Evolutionary conservation across 2,797 vertebrate genomes (phyloP).

Genomic region (Characodon lateralis): DNA sequence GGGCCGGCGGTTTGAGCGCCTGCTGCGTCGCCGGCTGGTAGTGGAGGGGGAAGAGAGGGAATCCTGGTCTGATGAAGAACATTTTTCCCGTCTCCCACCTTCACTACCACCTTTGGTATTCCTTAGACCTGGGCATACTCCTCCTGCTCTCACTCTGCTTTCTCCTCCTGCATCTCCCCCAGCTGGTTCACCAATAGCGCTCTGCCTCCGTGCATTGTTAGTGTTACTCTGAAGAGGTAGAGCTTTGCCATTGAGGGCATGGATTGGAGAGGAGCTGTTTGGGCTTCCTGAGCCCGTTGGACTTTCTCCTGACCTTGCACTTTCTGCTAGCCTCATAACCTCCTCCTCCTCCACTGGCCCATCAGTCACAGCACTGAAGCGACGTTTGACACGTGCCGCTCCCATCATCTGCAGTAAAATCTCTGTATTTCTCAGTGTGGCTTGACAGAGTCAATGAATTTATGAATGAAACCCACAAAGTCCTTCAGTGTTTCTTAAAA

Average conservation of each 20-base stretch:
- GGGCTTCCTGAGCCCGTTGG: slow-evolving; percentile 63
- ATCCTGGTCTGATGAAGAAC: slow-evolving; percentile 53
- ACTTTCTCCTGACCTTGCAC: slow-evolving; percentile 68
- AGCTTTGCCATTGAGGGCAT: slow-evolving; percentile 74
- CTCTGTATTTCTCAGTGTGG: slow-evolving; percentile 14
- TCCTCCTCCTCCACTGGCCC: slow-evolving; percentile 83
- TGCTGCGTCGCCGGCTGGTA: slow-evolving; percentile 50
- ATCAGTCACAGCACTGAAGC: slow-evolving; percentile 85
- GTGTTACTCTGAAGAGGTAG: slow-evolving; percentile 67
- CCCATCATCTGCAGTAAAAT: slow-evolving; percentile 70
- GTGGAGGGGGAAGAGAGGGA: slow-evolving; percentile 68
- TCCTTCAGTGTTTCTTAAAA: slow-evolving; percentile 25
- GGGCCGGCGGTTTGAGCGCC: slow-evolving; percentile 73
- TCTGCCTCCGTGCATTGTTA: slow-evolving; percentile 67
- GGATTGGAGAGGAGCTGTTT: slow-evolving; percentile 64
- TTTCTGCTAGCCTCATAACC: slow-evolving; percentile 84
- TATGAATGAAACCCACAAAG: slow-evolving; percentile 15
- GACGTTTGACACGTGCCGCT: slow-evolving; percentile 84
- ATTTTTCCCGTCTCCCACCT: slow-evolving; percentile 64
- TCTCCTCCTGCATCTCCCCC: slow-evolving; percentile 65
- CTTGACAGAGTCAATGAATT: slow-evolving; percentile 28
- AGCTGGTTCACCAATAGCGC: slow-evolving; percentile 46
- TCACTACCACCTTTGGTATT: slow-evolving; percentile 52
- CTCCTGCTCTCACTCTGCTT: slow-evolving; percentile 65
- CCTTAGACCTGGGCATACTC: slow-evolving; percentile 56